These are phyloP conservation scores for Clarias gariepinus DNA, from an alignment of 2,113 vertebrate species.

Conservation along the genomic window DNA sequence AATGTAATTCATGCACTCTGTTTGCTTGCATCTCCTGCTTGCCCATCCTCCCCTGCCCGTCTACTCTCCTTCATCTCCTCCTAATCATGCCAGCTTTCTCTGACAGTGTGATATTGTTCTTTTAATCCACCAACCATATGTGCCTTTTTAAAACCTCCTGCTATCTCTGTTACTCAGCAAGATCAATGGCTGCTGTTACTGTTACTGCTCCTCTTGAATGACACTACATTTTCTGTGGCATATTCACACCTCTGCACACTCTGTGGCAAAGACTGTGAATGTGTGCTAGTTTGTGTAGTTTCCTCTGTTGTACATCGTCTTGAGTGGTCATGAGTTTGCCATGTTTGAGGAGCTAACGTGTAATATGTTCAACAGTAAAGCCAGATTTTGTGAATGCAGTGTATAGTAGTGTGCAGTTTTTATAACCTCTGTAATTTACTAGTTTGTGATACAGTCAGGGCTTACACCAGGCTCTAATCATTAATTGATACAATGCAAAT, in stretches of 20 bases:
- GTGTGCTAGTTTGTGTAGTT: neutral
- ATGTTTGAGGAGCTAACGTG: neutral
- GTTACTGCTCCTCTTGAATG: constrained; percentile 19
- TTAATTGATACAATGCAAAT: neutral
- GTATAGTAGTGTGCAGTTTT: constrained; percentile 14
- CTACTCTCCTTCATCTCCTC: neutral
- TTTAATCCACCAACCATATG: constrained; percentile 12
- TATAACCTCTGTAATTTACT: constrained; percentile 19
- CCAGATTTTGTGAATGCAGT: constrained; percentile 35
- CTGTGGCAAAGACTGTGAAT: constrained; percentile 3
- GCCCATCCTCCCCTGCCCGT: constrained; percentile 11
- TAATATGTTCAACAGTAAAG: constrained; percentile 6
- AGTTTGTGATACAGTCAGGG: neutral
- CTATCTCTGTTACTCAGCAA: constrained; percentile 46
- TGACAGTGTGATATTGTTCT: neutral
- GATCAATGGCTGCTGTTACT: constrained; percentile 29
- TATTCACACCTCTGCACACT: neutral
- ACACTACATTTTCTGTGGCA: constrained; percentile 10
- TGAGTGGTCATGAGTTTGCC: neutral
- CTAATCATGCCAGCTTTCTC: neutral
- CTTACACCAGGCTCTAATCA: neutral
- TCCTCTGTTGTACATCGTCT: neutral
- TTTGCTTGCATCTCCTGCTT: constrained; percentile 53
- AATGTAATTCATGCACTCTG: constrained; percentile 77
- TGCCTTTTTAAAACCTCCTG: constrained; percentile 22